These are phyloP conservation scores for Colaptes auratus DNA, from an alignment of 2,113 vertebrate species.

Conservation along the genomic window DNA sequence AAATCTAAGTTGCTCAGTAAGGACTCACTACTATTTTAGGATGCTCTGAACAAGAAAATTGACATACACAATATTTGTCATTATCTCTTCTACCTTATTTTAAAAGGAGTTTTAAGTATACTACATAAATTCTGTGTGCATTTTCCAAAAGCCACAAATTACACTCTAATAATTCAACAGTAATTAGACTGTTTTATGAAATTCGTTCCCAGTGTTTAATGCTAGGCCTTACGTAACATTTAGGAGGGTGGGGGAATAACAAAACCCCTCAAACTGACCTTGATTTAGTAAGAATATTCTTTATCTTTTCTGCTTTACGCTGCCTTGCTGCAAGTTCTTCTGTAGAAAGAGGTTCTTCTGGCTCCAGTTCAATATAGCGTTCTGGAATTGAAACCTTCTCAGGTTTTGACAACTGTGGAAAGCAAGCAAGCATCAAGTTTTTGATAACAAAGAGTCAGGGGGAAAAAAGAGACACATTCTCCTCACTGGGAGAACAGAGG, in stretches of 20 bases:
- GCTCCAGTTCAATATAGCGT: constrained; percentile 91
- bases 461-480: neutral
- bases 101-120: neutral
- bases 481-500: neutral
- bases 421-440: neutral
- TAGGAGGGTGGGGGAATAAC: neutral
- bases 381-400: constrained; percentile 94
- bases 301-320: constrained; percentile 94
- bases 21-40: neutral
- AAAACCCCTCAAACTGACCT: constrained; percentile 77
- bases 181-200: neutral
- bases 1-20: neutral
- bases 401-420: constrained; percentile 87
- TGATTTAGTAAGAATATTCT: constrained; percentile 91
- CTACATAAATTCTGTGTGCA: neutral
- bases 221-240: neutral
- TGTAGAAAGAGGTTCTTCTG: constrained; percentile 89
- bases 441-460: neutral
- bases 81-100: neutral
- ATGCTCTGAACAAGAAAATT: neutral
- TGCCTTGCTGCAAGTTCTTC: constrained; percentile 91
- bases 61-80: neutral
- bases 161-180: neutral
- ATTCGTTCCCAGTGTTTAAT: neutral
- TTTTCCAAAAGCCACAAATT: neutral